These are phyloP conservation scores for Dendrocopos noguchii DNA, from an alignment of 2,113 vertebrate genomes.

Conservation along the genomic window DNA sequence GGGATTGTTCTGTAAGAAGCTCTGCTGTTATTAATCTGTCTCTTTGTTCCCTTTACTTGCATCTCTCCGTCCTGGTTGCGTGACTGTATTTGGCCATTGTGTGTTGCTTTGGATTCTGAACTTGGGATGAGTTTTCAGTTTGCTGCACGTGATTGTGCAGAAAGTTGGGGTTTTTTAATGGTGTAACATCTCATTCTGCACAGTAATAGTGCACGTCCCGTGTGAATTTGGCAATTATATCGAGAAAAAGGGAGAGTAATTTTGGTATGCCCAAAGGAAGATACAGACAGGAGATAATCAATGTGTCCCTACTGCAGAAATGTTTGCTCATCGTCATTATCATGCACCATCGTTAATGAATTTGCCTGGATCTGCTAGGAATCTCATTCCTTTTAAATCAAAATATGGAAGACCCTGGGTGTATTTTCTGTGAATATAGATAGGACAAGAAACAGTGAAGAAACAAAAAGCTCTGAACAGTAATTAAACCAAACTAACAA, in stretches of 20 bases:
- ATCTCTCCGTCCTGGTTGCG: not conserved
- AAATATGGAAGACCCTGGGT: not conserved
- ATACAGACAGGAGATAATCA: not conserved
- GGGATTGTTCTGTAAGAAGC: conserved; percentile 15
- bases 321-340: not conserved
- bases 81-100: conserved; percentile 1
- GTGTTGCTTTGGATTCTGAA: conserved; percentile 16
- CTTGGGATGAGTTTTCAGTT: not conserved
- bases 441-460: not conserved
- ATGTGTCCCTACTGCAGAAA: not conserved
- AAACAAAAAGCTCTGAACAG: not conserved
- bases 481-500: not conserved
- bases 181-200: not conserved
- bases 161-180: not conserved
- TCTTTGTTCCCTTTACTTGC: conserved; percentile 5
- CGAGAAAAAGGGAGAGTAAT: not conserved
- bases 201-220: not conserved
- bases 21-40: not conserved
- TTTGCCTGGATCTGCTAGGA: not conserved
- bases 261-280: not conserved
- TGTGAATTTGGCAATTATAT: not conserved
- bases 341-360: not conserved
- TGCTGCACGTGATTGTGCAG: not conserved
- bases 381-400: not conserved
- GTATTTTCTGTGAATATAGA: not conserved